A percentile compares a stretch with the other conserved stretches of the same genome.
Conservation (phyloP, 64 coral and sea anemone species). For the Actinia tenebrosa region DNA sequence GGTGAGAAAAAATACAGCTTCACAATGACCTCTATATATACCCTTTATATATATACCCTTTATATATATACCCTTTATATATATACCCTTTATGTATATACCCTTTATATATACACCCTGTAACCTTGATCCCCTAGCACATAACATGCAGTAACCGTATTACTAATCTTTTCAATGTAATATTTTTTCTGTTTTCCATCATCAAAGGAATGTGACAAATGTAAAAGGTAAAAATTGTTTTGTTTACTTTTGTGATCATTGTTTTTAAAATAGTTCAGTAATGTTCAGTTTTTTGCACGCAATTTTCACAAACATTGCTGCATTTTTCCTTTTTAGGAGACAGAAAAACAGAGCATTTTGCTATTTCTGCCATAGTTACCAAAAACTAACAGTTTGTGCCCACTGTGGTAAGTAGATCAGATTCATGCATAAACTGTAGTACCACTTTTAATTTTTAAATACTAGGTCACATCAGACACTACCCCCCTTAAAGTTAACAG, state of each 20-base stretch:
- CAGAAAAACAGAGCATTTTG: conserved; percentile 98
- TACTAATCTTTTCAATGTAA: not conserved
- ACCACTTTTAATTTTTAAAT: not conserved
- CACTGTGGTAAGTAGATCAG: conserved; percentile 69
- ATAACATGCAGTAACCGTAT: too few relatives aligned
- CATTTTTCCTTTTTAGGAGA: conserved; percentile 57
- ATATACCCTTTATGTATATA: not conserved
- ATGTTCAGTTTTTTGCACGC: too few relatives aligned
- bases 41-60: too few relatives aligned
- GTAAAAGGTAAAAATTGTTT: conserved; percentile 61
- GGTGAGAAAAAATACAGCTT: too few relatives aligned
- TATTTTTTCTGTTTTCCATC: not conserved
- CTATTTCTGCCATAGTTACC: conserved; percentile 83
- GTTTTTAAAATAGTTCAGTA: not conserved
- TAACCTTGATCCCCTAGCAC: too few relatives aligned
- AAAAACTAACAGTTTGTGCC: conserved; percentile 85
- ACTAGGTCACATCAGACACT: too few relatives aligned
- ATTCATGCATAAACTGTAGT: not conserved
- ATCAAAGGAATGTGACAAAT: conserved; percentile 92
- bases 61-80: too few relatives aligned
- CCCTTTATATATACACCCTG: not conserved
- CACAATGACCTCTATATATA: too few relatives aligned
- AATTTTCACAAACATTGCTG: not conserved
- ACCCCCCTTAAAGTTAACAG: too few relatives aligned
- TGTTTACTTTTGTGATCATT: not conserved